These are phyloP conservation scores for Phengaris arion DNA, from an alignment of 2,888 invertebrate species.

Conservation along the genomic window DNA sequence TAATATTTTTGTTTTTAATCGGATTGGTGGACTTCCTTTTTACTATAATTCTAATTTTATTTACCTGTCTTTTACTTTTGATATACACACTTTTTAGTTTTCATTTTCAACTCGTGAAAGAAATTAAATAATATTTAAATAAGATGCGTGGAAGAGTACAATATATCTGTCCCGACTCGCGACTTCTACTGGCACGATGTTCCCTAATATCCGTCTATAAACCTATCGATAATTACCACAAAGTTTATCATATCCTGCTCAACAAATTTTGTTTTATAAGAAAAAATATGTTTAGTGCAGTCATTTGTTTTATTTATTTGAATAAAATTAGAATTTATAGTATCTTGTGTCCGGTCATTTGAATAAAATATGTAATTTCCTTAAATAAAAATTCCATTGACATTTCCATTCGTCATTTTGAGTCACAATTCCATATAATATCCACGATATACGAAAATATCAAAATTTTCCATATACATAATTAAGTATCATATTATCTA, in stretches of 20 bases:
- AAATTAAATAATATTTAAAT: not conserved
- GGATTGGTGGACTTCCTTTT: too few relatives aligned
- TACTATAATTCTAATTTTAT: too few relatives aligned
- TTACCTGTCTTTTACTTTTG: too few relatives aligned
- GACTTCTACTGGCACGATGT: constrained; percentile 5
- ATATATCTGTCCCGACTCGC: not conserved
- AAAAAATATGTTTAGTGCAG: not conserved
- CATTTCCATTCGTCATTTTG: not conserved
- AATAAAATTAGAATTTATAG: not conserved
- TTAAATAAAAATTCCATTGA: not conserved
- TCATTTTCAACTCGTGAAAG: not conserved
- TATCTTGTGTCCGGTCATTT: not conserved
- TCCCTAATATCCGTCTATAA: constrained; percentile 6
- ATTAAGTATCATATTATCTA: too few relatives aligned
- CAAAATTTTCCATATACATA: not conserved
- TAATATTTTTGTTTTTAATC: not conserved
- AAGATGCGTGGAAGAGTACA: not conserved
- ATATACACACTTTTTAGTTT: not conserved
- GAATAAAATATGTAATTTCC: not conserved
- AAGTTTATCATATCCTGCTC: constrained; percentile 17
- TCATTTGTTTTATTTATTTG: not conserved
- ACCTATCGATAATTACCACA: not conserved
- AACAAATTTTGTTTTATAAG: not conserved
- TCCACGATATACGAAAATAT: not conserved
- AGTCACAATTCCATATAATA: not conserved